A percentile compares a stretch with the other conserved stretches of the same genome.
Conservation (phyloP, 2,797 vertebrate genomes). For the Allenopithecus nigroviridis region DNA sequence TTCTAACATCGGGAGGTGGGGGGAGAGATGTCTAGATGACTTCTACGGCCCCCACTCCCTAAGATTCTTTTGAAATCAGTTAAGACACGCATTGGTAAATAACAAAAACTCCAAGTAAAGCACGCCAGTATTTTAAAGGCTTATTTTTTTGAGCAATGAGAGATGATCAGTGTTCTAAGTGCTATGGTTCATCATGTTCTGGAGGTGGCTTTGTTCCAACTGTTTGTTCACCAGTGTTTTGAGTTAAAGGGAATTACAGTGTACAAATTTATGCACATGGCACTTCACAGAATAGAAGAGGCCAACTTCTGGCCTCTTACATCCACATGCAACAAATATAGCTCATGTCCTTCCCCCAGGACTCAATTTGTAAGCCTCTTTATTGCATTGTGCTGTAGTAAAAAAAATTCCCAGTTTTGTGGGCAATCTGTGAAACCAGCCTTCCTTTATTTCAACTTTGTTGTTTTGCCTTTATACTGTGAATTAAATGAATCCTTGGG, state of each 20-base stretch:
- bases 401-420: constrained; percentile 65
- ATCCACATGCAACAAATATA: constrained; percentile 68
- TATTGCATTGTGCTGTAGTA: constrained; percentile 62
- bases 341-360: constrained; percentile 57
- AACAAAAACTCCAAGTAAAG: constrained; percentile 21
- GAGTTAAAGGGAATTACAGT: constrained; percentile 66
- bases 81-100: background rate
- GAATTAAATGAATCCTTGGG: constrained; percentile 63
- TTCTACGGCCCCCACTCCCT: background rate
- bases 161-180: constrained; percentile 27
- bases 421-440: constrained; percentile 55
- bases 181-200: constrained; percentile 14
- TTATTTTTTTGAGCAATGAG: constrained; percentile 34
- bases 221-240: constrained; percentile 68
- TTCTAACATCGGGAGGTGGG: background rate
- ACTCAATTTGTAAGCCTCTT: constrained; percentile 65
- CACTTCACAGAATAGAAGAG: constrained; percentile 53
- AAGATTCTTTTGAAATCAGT: background rate
- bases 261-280: constrained; percentile 62
- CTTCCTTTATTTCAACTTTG: constrained; percentile 60
- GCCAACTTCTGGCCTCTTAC: constrained; percentile 56
- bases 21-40: background rate
- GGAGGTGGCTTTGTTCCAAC: constrained; percentile 35
- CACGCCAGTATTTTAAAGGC: background rate
- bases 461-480: constrained; percentile 55